Base-by-base conservation (phyloP, 2,113 vertebrate species). In the Oryzias melastigma region DNA sequence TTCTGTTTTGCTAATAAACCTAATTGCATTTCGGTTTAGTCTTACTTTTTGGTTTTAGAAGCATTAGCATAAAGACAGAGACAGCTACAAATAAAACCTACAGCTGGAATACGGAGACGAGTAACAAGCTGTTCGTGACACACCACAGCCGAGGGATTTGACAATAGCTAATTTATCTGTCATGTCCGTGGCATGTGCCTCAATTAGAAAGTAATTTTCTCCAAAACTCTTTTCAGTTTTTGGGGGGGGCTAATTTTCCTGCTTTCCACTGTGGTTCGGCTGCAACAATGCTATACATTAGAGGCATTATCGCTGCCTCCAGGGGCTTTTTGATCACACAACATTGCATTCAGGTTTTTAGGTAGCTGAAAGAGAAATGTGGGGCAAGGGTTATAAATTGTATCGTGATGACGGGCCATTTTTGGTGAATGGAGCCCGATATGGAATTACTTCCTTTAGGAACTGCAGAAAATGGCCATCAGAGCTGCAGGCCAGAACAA, bases 151-250 rank as follows among this genome's bases (percentile, higher is more conserved):
- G 77, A 84, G 73, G 48, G 60, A 64, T 65, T 78, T 84, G 87
- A 89, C 87, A 87, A 78, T 87, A 71, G 66, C 77, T 88, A 83
- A 89, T 90, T 89, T 85, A 80, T 85, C 80, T 83, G 85, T 91
- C 86, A 83, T 77, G 84, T 82, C 47, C 55, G 22, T 62, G 68
- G 74, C 81, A 84, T 84, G 83, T 75, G 80, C 87, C 65, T 84
- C 85, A 90, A 90, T 90, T 91, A 90, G 71, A 85, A 85, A 83
- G 86, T 85, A 43, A 80, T 89, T 87, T 89, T 84, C 81, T 69
- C 64, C 73, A 83, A 86, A 84, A 53, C 69, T 77, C 77, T 79
- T 83, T 85, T 80, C 88, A 90, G 60, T 15, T 69, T 70, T 82
- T 73, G 66, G 68, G n/a, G 60, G 22, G 73, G 54, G 68, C 68